These are phyloP conservation scores for Trissolcus japonicus DNA, from an alignment of 2,888 invertebrate genomes.

Conservation along the genomic window DNA sequence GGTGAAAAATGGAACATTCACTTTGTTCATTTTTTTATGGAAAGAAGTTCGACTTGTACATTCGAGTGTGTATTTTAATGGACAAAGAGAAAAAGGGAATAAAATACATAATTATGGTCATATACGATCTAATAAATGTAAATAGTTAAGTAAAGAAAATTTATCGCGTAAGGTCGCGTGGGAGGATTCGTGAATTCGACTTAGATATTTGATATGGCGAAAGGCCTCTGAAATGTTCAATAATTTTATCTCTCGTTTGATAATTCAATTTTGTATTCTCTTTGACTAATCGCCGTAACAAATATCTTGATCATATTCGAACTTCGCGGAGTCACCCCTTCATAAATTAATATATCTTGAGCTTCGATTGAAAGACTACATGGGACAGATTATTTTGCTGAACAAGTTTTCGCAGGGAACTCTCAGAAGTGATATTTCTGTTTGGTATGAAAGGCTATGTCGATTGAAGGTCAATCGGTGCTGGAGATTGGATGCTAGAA, in stretches of 20 bases:
- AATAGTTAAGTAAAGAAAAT: constrained; percentile 18
- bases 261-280: constrained; percentile 6
- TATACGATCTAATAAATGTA: constrained; percentile 33
- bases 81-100: not conserved
- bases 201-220: constrained; percentile 28
- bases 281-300: constrained; percentile 17
- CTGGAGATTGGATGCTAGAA: constrained; percentile 56
- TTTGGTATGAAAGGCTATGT: constrained; percentile 29
- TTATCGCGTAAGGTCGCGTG: constrained; percentile 1
- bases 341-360: constrained; percentile 46
- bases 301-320: constrained; percentile 12
- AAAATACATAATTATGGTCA: constrained; percentile 8
- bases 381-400: constrained; percentile 45
- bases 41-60: constrained; percentile 39
- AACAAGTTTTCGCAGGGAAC: constrained; percentile 17
- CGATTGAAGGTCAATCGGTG: constrained; percentile 34
- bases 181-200: constrained; percentile 17
- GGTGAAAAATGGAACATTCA: constrained; percentile 7
- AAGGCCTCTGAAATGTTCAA: not conserved
- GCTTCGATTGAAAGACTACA: constrained; percentile 47
- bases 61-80: constrained; percentile 34
- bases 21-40: constrained; percentile 44
- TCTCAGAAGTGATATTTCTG: constrained; percentile 31
- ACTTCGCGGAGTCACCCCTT: constrained; percentile 24
- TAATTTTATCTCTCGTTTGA: constrained; percentile 5